Evolutionary conservation across 2,888 invertebrate species (phyloP).

Genomic region (Pycnomerus fuliginosus): DNA sequence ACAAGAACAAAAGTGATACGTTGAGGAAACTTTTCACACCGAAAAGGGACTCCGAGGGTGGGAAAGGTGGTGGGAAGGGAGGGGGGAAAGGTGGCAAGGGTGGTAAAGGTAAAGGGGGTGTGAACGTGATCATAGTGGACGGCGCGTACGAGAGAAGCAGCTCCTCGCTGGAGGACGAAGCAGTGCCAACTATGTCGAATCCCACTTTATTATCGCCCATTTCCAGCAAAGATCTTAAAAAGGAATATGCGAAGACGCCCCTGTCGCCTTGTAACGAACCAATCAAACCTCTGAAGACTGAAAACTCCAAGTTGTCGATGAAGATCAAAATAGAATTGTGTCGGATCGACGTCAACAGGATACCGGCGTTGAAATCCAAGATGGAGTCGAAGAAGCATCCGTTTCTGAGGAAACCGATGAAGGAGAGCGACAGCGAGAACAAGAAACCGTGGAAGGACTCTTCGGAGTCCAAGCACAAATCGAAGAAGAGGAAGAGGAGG

Average conservation of each 20-base stretch:
- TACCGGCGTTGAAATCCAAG: conserved; percentile 31
- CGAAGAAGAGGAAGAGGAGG: conserved; percentile 50
- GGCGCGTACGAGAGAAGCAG: conserved; percentile 57
- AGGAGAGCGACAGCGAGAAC: conserved; percentile 29
- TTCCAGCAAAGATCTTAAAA: conserved; percentile 34
- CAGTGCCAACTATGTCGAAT: conserved; percentile 40
- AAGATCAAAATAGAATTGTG: conserved; percentile 44
- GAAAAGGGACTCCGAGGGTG: conserved; percentile 61
- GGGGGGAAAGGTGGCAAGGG: conserved; percentile 65
- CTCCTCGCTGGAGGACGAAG: conserved; percentile 51
- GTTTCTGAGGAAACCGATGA: conserved; percentile 24
- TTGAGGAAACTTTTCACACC: conserved; percentile 64
- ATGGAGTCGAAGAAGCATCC: conserved; percentile 28
- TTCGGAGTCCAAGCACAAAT: conserved; percentile 29
- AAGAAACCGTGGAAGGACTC: conserved; percentile 14
- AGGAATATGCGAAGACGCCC: conserved; percentile 10
- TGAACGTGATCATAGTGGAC: conserved; percentile 65
- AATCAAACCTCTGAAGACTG: conserved; percentile 52
- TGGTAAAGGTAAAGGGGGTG: conserved; percentile 62
- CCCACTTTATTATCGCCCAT: conserved; percentile 43
- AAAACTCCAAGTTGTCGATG: conserved; percentile 28
- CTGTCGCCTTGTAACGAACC: conserved; percentile 30
- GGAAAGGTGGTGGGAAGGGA: conserved; percentile 70
- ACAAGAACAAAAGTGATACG: conserved; percentile 71
- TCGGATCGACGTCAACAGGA: conserved; percentile 51